phyloP scores from a whole-genome alignment of 2,113 vertebrate genomes.

The Odontesthes bonariensis region DNA sequence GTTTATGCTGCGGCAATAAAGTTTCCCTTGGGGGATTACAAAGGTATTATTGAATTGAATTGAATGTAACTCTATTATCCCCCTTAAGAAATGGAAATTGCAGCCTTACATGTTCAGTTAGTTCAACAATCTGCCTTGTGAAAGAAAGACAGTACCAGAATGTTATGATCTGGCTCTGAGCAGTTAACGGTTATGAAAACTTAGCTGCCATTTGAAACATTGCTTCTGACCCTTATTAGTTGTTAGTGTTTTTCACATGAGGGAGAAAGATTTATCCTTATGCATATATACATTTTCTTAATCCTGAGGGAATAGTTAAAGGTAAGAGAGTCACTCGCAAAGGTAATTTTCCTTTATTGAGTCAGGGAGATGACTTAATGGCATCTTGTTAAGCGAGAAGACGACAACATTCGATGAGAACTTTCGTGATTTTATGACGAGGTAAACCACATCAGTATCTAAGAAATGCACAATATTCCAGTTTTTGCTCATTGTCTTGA shows the following conservation, averaged over 20 bases:
- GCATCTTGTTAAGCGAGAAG: not conserved
- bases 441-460: not conserved
- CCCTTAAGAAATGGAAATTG: too few relatives aligned
- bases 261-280: conserved; percentile 47
- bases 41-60: too few relatives aligned
- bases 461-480: not conserved
- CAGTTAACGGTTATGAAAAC: conserved; percentile 43
- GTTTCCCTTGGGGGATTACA: too few relatives aligned
- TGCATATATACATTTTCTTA: conserved; percentile 55
- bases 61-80: too few relatives aligned
- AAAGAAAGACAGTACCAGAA: not conserved
- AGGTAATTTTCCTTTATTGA: conserved; percentile 53
- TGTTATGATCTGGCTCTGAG: conserved; percentile 3
- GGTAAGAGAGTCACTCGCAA: conserved; percentile 33
- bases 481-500: conserved; percentile 6
- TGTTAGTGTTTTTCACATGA: conserved; percentile 44
- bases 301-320: conserved; percentile 56
- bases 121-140: too few relatives aligned
- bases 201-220: conserved; percentile 52
- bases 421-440: conserved; percentile 1
- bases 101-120: too few relatives aligned
- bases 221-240: conserved; percentile 52
- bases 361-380: conserved; percentile 9
- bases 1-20: too few relatives aligned
- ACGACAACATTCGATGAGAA: conserved; percentile 1